These are phyloP conservation scores for Xiphydria camelus DNA, from an alignment of 2,888 invertebrate genomes.

Conservation along the genomic window DNA sequence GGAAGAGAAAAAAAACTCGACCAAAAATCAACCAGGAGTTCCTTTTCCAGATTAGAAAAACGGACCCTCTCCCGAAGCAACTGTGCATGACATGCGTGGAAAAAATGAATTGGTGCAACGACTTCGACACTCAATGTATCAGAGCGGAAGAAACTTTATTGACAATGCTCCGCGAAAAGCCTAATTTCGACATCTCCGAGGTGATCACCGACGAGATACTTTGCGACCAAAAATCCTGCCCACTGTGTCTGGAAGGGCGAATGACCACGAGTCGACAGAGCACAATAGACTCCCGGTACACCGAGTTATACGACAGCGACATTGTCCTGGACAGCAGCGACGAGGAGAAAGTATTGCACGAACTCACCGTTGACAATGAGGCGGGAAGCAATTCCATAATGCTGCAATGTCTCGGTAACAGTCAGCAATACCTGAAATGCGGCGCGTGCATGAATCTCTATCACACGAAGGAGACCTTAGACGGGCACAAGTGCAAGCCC, in stretches of 20 bases:
- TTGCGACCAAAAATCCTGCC: slow-evolving; percentile 29
- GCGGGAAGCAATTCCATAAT: slow-evolving; percentile 23
- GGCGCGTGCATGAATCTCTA: slow-evolving; percentile 46
- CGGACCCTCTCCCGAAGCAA: slow-evolving; percentile 43
- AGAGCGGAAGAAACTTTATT: slow-evolving; percentile 37
- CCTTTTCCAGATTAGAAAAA: slow-evolving; percentile 33
- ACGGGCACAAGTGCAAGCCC: slow-evolving; percentile 42
- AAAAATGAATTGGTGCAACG: slow-evolving; percentile 40
- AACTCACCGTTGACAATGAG: slow-evolving; percentile 20
- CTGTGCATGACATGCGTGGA: slow-evolving; percentile 37
- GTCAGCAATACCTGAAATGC: slow-evolving; percentile 41
- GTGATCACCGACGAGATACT: slow-evolving; percentile 1
- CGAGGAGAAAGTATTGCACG: slow-evolving; percentile 32
- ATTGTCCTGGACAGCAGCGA: slow-evolving; percentile 42
- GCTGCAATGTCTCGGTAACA: slow-evolving; percentile 27
- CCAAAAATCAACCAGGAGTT: background rate
- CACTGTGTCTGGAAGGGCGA: slow-evolving; percentile 36
- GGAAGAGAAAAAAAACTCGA: background rate
- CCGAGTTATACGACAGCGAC: slow-evolving; percentile 35
- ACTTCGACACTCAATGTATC: slow-evolving; percentile 39
- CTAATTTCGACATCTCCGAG: slow-evolving; percentile 14
- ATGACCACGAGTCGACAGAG: slow-evolving; percentile 26
- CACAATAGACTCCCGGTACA: slow-evolving; percentile 9
- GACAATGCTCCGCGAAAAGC: slow-evolving; percentile 30
- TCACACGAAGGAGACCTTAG: slow-evolving; percentile 38